Evolutionary conservation across 2,797 vertebrate species (phyloP).

Genomic region (Cynopterus sphinx): DNA sequence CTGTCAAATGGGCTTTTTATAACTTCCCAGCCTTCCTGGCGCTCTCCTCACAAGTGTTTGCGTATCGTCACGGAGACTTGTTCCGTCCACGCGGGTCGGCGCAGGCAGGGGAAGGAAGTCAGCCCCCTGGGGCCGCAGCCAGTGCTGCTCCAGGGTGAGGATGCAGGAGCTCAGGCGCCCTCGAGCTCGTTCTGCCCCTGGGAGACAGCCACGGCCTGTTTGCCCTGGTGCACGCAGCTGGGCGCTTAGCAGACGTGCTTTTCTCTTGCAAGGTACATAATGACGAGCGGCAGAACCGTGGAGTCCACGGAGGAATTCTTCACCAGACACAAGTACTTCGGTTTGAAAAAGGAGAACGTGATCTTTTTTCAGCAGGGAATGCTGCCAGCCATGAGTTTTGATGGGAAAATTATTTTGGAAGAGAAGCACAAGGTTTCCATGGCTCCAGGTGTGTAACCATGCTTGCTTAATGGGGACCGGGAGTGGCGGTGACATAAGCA

Average conservation of each 20-base stretch:
- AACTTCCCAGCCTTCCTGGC: neutral
- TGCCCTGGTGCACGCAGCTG: neutral
- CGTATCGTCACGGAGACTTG: neutral
- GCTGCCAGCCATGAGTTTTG: constrained; percentile 96
- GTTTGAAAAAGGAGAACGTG: constrained; percentile 90
- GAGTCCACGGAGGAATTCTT: constrained; percentile 94
- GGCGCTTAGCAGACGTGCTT: neutral
- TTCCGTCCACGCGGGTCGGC: neutral
- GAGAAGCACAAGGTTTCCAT: constrained; percentile 93
- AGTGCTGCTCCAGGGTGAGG: neutral
- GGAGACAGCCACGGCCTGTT: neutral
- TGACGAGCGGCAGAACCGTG: constrained; percentile 98
- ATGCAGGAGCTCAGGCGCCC: neutral
- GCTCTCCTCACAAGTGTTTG: neutral
- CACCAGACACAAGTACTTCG: constrained; percentile 90
- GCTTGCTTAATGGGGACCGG: neutral
- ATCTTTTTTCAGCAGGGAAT: constrained; percentile 98
- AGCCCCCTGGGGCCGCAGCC: neutral
- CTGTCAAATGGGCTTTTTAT: neutral
- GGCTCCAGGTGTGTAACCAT: constrained; percentile 92
- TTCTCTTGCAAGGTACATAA: constrained; percentile 93
- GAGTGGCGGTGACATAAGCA: neutral
- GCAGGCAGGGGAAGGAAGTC: neutral
- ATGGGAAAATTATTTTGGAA: constrained; percentile 95
- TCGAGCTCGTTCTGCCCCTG: neutral